Conservation (phyloP, 2,888 invertebrate genomes). For the Pristionchus arcanus region DNA sequence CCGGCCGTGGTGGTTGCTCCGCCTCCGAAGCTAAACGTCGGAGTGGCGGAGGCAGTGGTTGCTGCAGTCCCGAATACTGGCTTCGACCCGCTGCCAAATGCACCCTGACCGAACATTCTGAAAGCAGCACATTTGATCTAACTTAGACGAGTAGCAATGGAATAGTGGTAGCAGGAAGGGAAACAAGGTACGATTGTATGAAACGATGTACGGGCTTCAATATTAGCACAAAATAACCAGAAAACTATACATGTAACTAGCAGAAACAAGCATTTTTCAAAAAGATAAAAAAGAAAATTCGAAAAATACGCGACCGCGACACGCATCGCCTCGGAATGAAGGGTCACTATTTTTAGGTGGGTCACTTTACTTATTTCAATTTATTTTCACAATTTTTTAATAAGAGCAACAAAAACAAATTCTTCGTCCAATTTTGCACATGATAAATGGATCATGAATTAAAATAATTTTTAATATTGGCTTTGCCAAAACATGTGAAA, state of each 20-base stretch:
- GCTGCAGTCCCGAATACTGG: conserved; percentile 50
- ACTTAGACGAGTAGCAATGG: neutral
- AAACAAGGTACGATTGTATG: neutral
- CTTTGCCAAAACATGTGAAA: too few species aligned
- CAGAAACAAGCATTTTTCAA: neutral
- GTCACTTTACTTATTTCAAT: too few species aligned
- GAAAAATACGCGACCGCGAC: neutral
- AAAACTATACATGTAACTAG: neutral
- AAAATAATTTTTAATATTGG: too few species aligned
- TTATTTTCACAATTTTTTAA: too few species aligned
- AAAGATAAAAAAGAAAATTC: neutral
- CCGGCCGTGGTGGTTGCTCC: conserved; percentile 13
- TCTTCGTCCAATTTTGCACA: too few species aligned
- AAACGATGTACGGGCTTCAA: neutral
- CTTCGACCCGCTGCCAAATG: conserved; percentile 46
- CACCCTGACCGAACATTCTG: conserved; percentile 54
- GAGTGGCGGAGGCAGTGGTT: conserved; percentile 35
- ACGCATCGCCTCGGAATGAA: neutral
- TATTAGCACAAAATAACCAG: neutral
- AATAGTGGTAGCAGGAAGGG: neutral
- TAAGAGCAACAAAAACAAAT: too few species aligned
- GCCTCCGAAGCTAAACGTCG: neutral
- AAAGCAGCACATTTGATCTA: neutral
- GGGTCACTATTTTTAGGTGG: too few species aligned
- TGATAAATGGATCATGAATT: too few species aligned